Evolutionary conservation across 1,140 invertebrate genomes (phyloP), one percentile per base, ranked within the genome.

Genomic region (Sminthurinus signatus): DNA sequence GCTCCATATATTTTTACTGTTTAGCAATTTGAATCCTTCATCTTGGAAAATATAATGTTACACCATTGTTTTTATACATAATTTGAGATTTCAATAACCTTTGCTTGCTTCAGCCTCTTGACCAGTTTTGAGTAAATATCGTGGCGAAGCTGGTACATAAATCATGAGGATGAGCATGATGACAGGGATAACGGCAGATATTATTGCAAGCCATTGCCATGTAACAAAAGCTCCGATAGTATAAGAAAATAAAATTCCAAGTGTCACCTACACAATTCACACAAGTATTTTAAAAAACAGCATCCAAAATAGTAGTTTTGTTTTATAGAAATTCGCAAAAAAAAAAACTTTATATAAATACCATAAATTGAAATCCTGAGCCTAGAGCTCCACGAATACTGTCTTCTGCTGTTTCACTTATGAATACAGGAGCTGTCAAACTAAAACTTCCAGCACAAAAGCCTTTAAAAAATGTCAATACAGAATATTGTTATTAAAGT

Each of bases 91-190:
- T n/a, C n/a, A n/a, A n/a, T n/a, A n/a, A n/a, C n/a, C n/a, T 44
- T 78, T 74, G 28, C 60, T 62, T 12, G 84, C 84, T 50, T 83
- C 79, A 2, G 81, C 80, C 25, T 74, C 74, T 50, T 78, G 75
- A 3, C 81, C 76, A 80, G 79, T 71, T 82, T 81, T 60, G 86
- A 76, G 5, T 87, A 76, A 77, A 81, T 85, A 90, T 14, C 83
- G 79, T 0, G 91, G 91, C 17, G 89, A 90, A 75, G 94, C 91
- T 0, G 91, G 91, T 76, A 93, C 83, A 72, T 82, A 85, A 29
- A 84, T 74, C 75, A 91, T 86, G 0, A 81, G 78, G 0, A 81
- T 55, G 0, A 87, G 74, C 32, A 88, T 84, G 0, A 87, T 51
- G 1, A 87, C 73, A 14, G 88, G 86, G 29, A 91, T 74, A 0